Percentiles rank a stretch among this genome's conserved stretches.
phyloP scores from a whole-genome alignment of 2,113 vertebrate genomes.

The Albula goreensis region DNA sequence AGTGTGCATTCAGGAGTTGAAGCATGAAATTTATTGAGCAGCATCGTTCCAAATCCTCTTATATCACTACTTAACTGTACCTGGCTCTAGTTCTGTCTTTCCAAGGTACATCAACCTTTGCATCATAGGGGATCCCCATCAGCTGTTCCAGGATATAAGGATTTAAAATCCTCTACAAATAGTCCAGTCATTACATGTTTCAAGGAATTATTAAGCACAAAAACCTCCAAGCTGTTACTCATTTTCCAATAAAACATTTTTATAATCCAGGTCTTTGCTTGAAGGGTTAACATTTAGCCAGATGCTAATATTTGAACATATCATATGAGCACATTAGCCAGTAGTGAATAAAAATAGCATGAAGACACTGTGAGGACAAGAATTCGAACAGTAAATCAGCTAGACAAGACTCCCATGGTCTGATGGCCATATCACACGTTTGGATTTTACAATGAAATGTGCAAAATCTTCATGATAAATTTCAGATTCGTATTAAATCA shows the following conservation, averaged over 20 bases:
- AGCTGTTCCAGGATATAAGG: not conserved
- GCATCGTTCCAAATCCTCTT: not conserved
- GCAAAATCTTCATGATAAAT: no score
- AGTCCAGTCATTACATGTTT: not conserved
- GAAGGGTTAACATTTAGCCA: not conserved
- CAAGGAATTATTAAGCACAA: not conserved
- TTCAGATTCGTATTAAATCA: no score
- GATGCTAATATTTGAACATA: not conserved
- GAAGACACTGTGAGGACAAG: not conserved
- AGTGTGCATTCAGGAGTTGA: not conserved
- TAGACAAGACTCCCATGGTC: no score
- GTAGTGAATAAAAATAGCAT: no score
- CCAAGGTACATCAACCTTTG: no score
- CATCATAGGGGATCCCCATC: not conserved
- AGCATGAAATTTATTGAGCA: not conserved
- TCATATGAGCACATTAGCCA: not conserved
- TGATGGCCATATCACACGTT: no score
- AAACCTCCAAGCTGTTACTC: not conserved
- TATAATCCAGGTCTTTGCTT: not conserved
- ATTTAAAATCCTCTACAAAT: not conserved
- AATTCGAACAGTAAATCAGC: not conserved
- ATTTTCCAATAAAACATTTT: not conserved
- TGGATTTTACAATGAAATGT: no score
- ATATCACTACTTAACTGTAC: not conserved
- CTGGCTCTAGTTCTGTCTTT: not conserved